These are phyloP conservation scores for Muscidifurax raptorellus DNA, from an alignment of 1,140 invertebrate species.

Conservation along the genomic window DNA sequence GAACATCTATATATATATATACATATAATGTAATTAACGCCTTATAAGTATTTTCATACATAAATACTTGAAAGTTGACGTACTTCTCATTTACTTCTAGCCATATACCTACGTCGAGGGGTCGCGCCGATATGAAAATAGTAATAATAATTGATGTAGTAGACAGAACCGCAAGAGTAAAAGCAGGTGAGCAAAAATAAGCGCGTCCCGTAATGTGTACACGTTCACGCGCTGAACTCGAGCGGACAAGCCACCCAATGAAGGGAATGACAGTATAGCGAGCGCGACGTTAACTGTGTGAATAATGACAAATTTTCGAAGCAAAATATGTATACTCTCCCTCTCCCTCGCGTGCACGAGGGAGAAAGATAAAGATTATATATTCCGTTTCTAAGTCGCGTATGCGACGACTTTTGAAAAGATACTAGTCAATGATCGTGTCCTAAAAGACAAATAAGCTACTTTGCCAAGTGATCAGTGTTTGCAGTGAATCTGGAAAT, in stretches of 20 bases:
- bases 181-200: too few species aligned
- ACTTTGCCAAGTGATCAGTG: neutral
- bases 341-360: neutral
- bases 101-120: neutral
- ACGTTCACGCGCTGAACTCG: too few species aligned
- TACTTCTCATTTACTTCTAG: constrained; percentile 14
- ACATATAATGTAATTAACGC: neutral
- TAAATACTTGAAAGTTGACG: constrained; percentile 6
- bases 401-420: neutral
- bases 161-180: too few species aligned
- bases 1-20: neutral
- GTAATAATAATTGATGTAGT: too few species aligned
- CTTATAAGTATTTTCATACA: constrained; percentile 26
- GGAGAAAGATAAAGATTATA: constrained; percentile 12
- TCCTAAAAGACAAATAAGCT: constrained; percentile 1
- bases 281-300: constrained; percentile 1
- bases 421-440: neutral
- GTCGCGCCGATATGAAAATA: neutral
- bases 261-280: neutral
- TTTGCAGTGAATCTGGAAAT: too few species aligned
- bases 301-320: constrained; percentile 10
- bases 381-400: neutral
- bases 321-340: neutral
- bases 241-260: too few species aligned
- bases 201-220: too few species aligned